Evolutionary conservation across 1,140 invertebrate genomes (phyloP), one percentile per base, ranked within the genome.

Genomic region (Drosophila simulans): DNA sequence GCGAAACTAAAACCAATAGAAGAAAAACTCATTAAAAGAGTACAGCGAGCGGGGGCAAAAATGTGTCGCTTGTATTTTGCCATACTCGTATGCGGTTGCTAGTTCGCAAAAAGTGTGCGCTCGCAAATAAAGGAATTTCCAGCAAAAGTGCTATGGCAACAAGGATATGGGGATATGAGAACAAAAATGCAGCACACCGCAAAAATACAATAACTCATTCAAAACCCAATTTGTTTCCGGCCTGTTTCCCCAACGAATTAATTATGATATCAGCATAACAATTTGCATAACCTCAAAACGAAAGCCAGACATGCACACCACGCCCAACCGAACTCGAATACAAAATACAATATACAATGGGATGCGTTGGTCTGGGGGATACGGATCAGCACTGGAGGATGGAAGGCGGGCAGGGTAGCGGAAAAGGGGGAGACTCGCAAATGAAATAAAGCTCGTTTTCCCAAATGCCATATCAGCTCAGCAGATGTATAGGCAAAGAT

Each of bases 221-320:
- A 88, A 88, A 88, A 76, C 84, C 84, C 83, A 88, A 88, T 88
- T 88, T 69, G 83, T 88, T 88, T 88, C 83, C 83, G 83, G 79
- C 84, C 83, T 88, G 83, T 89, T 88, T 88, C 83, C 83, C 76
- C 76, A 77, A 72, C 79, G 84, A 88, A 88, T 89, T 88, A 88
- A 88, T 88, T 88, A 88, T 88, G 84, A 89, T 89, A 88, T 88
- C 83, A 89, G 79, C 79, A 88, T 88, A 88, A 89, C 83, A 88
- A 88, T 88, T 88, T 88, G 83, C 83, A 88, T 88, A 88, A 83
- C 83, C 84, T 88, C 83, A 88, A 83, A 89, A 79, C 69, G 84
- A 88, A 88, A 79, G 76, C 53, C 84, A 80, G 66, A 80, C 83
- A 89, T 59, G 49, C 53, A 53, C 35, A 42, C 25, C 31, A 15